Base-by-base conservation (phyloP, 1,140 invertebrate species). In the Coptotermes formosanus region DNA sequence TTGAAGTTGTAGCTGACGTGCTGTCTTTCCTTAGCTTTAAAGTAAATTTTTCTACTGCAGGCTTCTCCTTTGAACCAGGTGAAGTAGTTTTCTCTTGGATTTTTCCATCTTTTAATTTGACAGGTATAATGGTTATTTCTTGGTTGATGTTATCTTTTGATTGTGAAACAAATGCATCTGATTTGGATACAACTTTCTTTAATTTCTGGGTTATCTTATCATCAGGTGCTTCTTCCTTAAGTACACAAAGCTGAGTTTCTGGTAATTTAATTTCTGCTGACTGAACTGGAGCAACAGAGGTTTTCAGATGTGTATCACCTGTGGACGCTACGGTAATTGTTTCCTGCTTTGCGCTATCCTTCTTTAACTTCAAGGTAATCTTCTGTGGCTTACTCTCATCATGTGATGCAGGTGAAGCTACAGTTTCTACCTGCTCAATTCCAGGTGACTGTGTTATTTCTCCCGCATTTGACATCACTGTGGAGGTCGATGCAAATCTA, bases 341-440 rank as follows among this genome's bases (percentile, higher is more conserved):
- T 82, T 85, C 85, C 21, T 48, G 64, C 32, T 69, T 86, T 14
- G 23, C 64, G 4, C 44, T 25, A 82, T 86, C 82, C 48, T 86
- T 86, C 82, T 86, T 86, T 44, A 86, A 86, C 32, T 83, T 86
- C 82, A 86, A 81, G 12, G 86, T 86, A 32, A 86, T 84, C 83
- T 81, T 86, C 30, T 85, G 82, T n/a, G 75, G 32, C 14, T 75
- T 75, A 7, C 64, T 30, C n/a, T 30, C 64, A 75, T 30, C 48
- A 3, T 64, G n/a, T 44, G 64, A 85, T 69, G 85, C 16, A 64
- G 44, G 23, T 69, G 85, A 32, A 81, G 52, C 55, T 75, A 64
- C 82, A 83, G 25, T n/a, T 83, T 83, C 48, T 83, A n/a, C 25
- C 32, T 83, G 43, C 48, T 83, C 38, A 12, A 45, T 9, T 52